These are phyloP conservation scores for Drosophila arizonae DNA, from an alignment of 1,140 invertebrate species.

Conservation along the genomic window DNA sequence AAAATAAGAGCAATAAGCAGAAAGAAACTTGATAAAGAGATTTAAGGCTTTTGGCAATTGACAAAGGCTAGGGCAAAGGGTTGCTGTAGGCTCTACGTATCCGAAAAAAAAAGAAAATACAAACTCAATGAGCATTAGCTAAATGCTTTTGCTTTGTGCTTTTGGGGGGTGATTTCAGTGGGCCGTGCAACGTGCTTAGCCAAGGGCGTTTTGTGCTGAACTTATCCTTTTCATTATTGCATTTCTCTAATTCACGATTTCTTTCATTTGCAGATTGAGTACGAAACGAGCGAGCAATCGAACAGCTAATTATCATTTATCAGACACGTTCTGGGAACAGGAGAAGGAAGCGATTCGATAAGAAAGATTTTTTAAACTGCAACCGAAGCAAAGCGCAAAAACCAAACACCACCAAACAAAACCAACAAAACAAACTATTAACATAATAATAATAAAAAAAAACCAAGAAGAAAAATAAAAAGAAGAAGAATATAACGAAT, in stretches of 20 bases:
- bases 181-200: slow-evolving; percentile 48
- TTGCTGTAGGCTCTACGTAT: background rate
- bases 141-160: slow-evolving; percentile 15
- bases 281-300: slow-evolving; percentile 79
- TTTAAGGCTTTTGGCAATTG: slow-evolving; percentile 31
- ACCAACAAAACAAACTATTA: slow-evolving; percentile 83
- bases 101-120: no score
- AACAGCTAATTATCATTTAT: slow-evolving; percentile 71
- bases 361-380: slow-evolving; percentile 42
- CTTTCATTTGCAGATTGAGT: slow-evolving; percentile 67
- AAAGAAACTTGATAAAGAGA: slow-evolving; percentile 54
- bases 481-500: slow-evolving; percentile 65
- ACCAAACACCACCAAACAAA: slow-evolving; percentile 83
- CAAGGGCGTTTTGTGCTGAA: slow-evolving; percentile 13
- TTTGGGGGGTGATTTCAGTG: slow-evolving; percentile 28
- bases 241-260: background rate
- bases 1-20: slow-evolving; percentile 14
- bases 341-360: slow-evolving; percentile 9
- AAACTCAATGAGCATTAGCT: slow-evolving; percentile 11
- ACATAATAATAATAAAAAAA: slow-evolving; percentile 36
- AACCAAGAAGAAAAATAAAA: background rate
- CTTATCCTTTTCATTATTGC: slow-evolving; percentile 1
- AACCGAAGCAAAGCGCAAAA: slow-evolving; percentile 56
- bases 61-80: background rate
- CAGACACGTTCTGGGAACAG: slow-evolving; percentile 16